A percentile compares a stretch with the other conserved stretches of the same genome.
These are phyloP conservation scores for Mirza zaza DNA, from an alignment of 2,113 vertebrate genomes.

Conservation along the genomic window DNA sequence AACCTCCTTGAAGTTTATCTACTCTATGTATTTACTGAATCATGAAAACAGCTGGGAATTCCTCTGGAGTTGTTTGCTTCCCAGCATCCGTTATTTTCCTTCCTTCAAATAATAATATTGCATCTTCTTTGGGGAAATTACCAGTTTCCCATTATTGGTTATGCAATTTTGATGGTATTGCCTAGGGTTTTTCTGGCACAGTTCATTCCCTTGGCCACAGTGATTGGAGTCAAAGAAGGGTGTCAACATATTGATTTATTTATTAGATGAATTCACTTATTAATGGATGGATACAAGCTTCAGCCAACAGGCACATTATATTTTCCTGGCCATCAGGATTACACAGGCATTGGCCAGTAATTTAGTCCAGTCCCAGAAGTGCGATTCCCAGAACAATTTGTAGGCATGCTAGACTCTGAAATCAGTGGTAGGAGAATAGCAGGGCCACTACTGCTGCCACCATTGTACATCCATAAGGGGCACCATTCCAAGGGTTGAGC, in stretches of 20 bases:
- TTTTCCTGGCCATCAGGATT: not conserved
- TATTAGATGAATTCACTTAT: not conserved
- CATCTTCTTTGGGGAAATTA: not conserved
- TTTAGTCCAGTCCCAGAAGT: not conserved
- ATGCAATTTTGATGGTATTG: not conserved
- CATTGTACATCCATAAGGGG: not conserved
- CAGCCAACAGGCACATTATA: not conserved
- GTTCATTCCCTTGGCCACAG: not conserved
- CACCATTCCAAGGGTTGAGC: not conserved
- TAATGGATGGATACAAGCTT: not conserved
- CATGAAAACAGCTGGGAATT: not conserved
- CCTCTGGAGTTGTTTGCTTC: not conserved
- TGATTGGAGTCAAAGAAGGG: not conserved
- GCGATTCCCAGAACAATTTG: not conserved
- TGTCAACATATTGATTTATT: not conserved
- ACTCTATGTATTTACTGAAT: not conserved
- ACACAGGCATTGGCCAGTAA: not conserved
- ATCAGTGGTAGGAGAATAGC: not conserved
- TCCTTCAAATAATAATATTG: not conserved
- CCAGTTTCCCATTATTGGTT: not conserved
- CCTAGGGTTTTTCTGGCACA: not conserved
- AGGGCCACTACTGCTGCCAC: rapidly evolving
- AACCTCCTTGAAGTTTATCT: not conserved
- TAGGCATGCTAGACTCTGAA: not conserved
- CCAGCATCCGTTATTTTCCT: not conserved